Conservation (phyloP, 2,888 invertebrate species). For the Pardosa pseudoannulata region DNA sequence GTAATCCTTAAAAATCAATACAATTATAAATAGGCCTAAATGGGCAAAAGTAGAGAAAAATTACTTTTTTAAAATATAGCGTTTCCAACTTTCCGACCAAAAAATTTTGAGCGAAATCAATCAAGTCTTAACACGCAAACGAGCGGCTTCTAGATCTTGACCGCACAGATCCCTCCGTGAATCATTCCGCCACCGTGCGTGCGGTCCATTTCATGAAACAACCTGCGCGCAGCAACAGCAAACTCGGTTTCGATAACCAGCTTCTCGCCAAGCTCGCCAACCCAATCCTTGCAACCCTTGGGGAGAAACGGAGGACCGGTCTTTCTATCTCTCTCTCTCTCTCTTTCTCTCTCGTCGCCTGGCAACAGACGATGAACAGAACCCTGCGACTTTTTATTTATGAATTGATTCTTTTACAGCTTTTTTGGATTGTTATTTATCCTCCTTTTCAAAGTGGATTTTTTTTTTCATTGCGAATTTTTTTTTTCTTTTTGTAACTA, state of each 20-base stretch:
- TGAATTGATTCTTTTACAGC: constrained; percentile 56
- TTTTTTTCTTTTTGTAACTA: constrained; percentile 24
- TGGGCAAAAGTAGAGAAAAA: too few relatives aligned
- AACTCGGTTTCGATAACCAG: constrained; percentile 15
- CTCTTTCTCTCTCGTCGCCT: constrained; percentile 55
- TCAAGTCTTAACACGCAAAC: neutral
- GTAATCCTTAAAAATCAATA: too few relatives aligned
- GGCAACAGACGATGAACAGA: constrained; percentile 67
- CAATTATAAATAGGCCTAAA: too few relatives aligned
- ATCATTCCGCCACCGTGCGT: neutral
- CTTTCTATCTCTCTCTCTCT: constrained; percentile 32
- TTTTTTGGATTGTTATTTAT: constrained; percentile 42
- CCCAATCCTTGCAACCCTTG: constrained; percentile 33
- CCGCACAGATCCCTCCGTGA: neutral
- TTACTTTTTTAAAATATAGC: too few relatives aligned
- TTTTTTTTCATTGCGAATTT: constrained; percentile 13
- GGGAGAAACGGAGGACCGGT: constrained; percentile 30
- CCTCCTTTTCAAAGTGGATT: constrained; percentile 11
- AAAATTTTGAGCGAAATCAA: neutral
- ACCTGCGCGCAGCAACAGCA: constrained; percentile 1
- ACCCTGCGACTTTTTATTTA: constrained; percentile 59
- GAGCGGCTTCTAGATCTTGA: neutral
- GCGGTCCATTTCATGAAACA: constrained; percentile 5
- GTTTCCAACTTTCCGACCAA: too few relatives aligned
- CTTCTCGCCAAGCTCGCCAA: neutral